Percentiles rank a stretch among this genome's conserved stretches.
Conservation (phyloP, 2,888 invertebrate genomes). For the Chromoteleia sp. region DNA sequence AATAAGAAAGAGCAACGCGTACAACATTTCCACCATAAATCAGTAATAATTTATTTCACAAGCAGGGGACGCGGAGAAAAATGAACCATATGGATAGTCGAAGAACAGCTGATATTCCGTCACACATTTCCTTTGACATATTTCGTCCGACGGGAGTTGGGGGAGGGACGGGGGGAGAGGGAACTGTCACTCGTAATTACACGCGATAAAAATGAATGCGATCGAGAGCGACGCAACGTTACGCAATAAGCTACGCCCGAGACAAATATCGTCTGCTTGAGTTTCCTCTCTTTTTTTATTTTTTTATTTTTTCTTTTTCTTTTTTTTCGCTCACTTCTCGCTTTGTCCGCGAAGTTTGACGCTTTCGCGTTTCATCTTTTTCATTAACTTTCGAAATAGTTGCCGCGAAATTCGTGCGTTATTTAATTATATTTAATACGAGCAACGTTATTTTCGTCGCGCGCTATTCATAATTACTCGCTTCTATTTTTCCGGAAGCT, state of each 20-base stretch:
- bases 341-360: neutral
- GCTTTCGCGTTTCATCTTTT: neutral
- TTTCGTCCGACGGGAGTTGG: no score
- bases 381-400: slow-evolving; percentile 9
- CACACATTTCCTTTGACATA: slow-evolving; percentile 58
- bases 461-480: slow-evolving; percentile 31
- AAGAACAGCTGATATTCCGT: slow-evolving; percentile 59
- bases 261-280: neutral
- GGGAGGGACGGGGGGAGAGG: slow-evolving; percentile 21
- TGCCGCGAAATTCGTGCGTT: slow-evolving; percentile 17
- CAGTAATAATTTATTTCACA: slow-evolving; percentile 51
- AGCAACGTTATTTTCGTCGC: slow-evolving; percentile 22
- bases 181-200: slow-evolving; percentile 41
- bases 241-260: neutral
- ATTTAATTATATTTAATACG: slow-evolving; percentile 44
- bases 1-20: neutral
- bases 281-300: neutral
- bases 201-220: slow-evolving; percentile 37
- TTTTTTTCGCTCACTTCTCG: neutral
- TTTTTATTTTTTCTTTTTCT: slow-evolving; percentile 1
- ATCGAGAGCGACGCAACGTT: slow-evolving; percentile 22
- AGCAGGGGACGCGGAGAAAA: slow-evolving; percentile 17
- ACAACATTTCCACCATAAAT: slow-evolving; percentile 34
- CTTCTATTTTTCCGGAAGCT: slow-evolving; percentile 19
- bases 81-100: slow-evolving; percentile 52